Conservation (phyloP, 2,888 invertebrate species). For the Thymelicus sylvestris region DNA sequence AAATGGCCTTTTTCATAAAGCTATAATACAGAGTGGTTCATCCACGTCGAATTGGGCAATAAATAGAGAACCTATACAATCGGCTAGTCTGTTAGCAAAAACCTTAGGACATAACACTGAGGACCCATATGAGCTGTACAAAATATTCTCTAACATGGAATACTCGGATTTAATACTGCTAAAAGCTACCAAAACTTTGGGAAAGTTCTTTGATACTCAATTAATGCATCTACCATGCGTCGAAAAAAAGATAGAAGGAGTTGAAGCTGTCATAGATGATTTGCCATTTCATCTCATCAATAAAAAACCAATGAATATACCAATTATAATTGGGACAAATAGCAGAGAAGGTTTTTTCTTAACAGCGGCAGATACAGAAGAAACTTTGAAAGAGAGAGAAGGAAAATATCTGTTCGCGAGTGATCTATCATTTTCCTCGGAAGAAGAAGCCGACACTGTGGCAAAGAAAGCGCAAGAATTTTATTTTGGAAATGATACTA, state of each 20-base stretch:
- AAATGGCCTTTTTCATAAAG: slow-evolving; percentile 67
- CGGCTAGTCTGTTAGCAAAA: slow-evolving; percentile 67
- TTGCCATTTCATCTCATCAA: slow-evolving; percentile 66
- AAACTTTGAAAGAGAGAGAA: slow-evolving; percentile 56
- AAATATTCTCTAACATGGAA: slow-evolving; percentile 61
- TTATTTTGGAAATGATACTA: slow-evolving; percentile 75
- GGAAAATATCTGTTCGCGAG: slow-evolving; percentile 68
- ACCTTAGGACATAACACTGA: slow-evolving; percentile 61
- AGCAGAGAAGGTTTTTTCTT: slow-evolving; percentile 69
- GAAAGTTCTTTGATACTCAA: slow-evolving; percentile 69
- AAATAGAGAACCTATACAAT: slow-evolving; percentile 66
- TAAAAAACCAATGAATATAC: slow-evolving; percentile 54
- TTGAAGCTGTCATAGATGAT: slow-evolving; percentile 66
- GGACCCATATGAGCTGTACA: slow-evolving; percentile 66
- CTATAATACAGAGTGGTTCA: slow-evolving; percentile 73
- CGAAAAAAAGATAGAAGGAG: slow-evolving; percentile 62
- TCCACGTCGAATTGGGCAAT: slow-evolving; percentile 69
- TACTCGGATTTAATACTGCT: slow-evolving; percentile 57
- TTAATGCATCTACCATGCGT: slow-evolving; percentile 71
- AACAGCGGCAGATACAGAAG: slow-evolving; percentile 49
- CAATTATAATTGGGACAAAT: slow-evolving; percentile 57
- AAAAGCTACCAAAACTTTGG: slow-evolving; percentile 59
- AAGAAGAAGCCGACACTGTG: slow-evolving; percentile 56
- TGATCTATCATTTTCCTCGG: slow-evolving; percentile 64
- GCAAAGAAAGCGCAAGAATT: slow-evolving; percentile 62